Conservation (phyloP, 1,140 invertebrate species). For the Lineus longissimus region DNA sequence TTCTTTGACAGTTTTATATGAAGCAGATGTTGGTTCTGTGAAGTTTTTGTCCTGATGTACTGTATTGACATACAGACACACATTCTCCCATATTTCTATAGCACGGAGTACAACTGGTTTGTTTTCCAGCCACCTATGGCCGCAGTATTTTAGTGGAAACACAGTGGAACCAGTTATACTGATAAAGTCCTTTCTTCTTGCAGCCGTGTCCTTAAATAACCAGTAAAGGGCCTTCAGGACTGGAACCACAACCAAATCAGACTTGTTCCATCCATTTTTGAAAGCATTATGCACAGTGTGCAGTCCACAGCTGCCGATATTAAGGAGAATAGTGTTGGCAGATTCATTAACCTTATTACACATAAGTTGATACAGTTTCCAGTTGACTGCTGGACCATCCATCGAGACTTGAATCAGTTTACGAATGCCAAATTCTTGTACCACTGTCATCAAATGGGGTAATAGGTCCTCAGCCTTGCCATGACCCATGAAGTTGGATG, state of each 20-base stretch:
- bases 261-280: not conserved
- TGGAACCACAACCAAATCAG: not conserved
- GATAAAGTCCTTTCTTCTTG: not conserved
- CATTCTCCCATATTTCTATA: not conserved
- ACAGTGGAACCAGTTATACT: not conserved
- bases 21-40: not conserved
- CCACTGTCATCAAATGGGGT: not conserved
- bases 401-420: not conserved
- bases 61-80: no score
- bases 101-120: not conserved
- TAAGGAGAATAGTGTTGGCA: not conserved
- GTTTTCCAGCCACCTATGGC: not conserved
- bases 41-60: not conserved
- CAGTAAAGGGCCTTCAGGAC: not conserved
- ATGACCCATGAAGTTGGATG: not conserved
- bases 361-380: not conserved
- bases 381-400: conserved; percentile 1
- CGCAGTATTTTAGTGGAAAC: not conserved
- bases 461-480: not conserved
- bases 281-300: not conserved
- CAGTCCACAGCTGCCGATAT: conserved; percentile 1
- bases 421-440: not conserved
- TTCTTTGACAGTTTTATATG: not conserved
- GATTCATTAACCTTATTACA: not conserved
- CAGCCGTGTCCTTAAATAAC: not conserved